phyloP scores from a whole-genome alignment of 1,140 invertebrate species.

The Ips nitidus region DNA sequence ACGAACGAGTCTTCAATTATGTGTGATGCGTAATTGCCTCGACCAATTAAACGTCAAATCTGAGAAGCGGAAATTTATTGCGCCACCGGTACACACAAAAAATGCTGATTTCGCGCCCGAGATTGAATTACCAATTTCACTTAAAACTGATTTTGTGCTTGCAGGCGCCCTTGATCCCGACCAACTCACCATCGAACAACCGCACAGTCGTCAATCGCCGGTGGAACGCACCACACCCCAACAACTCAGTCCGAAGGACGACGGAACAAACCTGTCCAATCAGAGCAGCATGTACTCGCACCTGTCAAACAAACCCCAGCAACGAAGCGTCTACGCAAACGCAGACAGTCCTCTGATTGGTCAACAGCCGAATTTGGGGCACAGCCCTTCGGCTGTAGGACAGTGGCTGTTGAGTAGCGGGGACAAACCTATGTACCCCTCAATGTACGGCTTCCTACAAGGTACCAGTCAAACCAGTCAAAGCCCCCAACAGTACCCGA shows the following conservation, averaged over 20 bases:
- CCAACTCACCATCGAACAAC: conserved; percentile 69
- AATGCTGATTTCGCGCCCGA: no score
- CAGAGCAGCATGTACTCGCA: conserved; percentile 63
- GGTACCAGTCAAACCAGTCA: conserved; percentile 48
- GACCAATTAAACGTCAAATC: no score
- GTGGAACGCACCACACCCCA: conserved; percentile 54
- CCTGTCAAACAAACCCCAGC: conserved; percentile 49
- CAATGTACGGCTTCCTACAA: conserved; percentile 57
- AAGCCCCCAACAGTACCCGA: conserved; percentile 53
- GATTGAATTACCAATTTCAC: no score
- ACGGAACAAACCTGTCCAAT: conserved; percentile 65
- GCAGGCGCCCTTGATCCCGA: conserved; percentile 75
- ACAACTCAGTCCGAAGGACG: conserved; percentile 65
- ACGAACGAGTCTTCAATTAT: no score
- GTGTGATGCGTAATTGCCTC: no score
- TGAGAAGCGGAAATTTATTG: no score
- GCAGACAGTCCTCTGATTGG: conserved; percentile 44
- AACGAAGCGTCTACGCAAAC: conserved; percentile 48
- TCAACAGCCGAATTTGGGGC: conserved; percentile 43
- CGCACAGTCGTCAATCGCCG: conserved; percentile 36
- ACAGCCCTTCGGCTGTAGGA: conserved; percentile 49
- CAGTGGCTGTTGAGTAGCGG: conserved; percentile 57
- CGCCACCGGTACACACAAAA: no score
- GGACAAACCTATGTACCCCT: conserved; percentile 59
- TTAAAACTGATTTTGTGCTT: conserved; percentile 43